Conservation (phyloP, 2,113 vertebrate species). For the Lepus timidus region DNA sequence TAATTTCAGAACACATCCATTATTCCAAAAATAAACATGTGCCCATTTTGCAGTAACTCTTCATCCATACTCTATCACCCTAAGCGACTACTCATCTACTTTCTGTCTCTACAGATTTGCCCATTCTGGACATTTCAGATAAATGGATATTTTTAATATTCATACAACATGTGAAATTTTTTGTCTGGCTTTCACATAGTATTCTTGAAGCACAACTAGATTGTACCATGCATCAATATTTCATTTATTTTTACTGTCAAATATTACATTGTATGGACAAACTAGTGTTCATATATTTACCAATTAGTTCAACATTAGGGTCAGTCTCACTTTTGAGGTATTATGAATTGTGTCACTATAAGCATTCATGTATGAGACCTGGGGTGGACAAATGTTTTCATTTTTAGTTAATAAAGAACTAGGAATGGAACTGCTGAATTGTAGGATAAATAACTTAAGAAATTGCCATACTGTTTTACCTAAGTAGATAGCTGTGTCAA, state of each 20-base stretch:
- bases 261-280: not conserved
- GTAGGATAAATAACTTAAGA: not conserved
- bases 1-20: not conserved
- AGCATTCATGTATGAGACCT: not conserved
- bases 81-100: too few relatives aligned
- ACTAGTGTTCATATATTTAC: not conserved
- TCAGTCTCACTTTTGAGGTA: not conserved
- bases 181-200: not conserved
- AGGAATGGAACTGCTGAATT: not conserved
- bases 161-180: fast-evolving
- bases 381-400: not conserved
- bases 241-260: not conserved
- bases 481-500: not conserved
- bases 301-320: not conserved
- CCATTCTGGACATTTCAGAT: too few relatives aligned
- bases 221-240: not conserved
- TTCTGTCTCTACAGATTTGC: not conserved
- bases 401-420: not conserved
- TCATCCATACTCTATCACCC: not conserved
- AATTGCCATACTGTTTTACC: not conserved
- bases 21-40: not conserved
- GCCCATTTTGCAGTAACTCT: not conserved
- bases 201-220: not conserved
- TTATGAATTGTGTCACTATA: not conserved
- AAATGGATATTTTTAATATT: not conserved